Conservation (phyloP, 2,797 vertebrate species). For the Apogon talboti region DNA sequence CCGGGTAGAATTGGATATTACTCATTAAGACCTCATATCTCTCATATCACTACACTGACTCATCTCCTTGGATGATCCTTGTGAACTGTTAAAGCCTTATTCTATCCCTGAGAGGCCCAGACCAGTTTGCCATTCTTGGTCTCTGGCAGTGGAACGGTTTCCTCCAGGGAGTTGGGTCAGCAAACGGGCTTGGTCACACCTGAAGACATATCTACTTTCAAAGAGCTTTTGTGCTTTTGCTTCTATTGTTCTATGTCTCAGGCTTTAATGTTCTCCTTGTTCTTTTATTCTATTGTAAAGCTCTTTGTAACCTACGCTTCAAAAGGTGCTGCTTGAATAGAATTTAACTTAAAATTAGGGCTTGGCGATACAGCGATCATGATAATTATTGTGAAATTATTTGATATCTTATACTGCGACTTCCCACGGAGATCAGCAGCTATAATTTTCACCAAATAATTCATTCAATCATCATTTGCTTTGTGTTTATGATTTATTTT, state of each 20-base stretch:
- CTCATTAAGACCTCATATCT: neutral
- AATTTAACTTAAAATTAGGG: too few species aligned
- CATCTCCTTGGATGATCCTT: neutral
- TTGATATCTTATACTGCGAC: too few species aligned
- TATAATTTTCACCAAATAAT: too few species aligned
- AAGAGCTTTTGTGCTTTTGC: neutral
- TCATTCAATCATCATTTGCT: too few species aligned
- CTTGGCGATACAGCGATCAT: too few species aligned
- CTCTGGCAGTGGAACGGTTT: neutral
- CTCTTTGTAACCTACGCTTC: neutral
- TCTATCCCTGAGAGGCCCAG: neutral
- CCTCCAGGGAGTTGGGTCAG: neutral
- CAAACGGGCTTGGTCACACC: neutral
- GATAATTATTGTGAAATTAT: too few species aligned
- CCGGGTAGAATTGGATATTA: too few species aligned
- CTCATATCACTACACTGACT: constrained; percentile 9
- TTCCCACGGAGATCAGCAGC: too few species aligned
- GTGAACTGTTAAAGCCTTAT: neutral
- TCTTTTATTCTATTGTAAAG: neutral
- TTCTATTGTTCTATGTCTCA: too few species aligned
- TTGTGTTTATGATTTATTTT: too few species aligned
- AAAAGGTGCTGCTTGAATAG: too few species aligned
- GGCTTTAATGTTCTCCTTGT: neutral
- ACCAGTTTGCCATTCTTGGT: neutral
- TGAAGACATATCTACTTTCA: neutral